phyloP scores from a whole-genome alignment of 2,888 invertebrate genomes.

The Galerucella nymphaeae region DNA sequence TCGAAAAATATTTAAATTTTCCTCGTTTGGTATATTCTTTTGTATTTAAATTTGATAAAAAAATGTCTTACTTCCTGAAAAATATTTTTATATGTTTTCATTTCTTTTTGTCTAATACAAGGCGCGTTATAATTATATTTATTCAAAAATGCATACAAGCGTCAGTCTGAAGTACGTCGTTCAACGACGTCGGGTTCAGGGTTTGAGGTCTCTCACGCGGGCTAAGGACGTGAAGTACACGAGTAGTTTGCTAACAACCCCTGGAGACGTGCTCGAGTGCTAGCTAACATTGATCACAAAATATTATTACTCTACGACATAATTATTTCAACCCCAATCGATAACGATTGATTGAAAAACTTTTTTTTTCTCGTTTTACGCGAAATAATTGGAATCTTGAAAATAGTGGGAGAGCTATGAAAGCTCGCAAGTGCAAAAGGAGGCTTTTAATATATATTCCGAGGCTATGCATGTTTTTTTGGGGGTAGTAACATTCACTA shows the following conservation, averaged over 20 bases:
- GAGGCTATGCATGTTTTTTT: too few species aligned
- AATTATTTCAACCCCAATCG: slow-evolving; percentile 12
- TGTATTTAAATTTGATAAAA: too few species aligned
- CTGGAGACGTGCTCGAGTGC: slow-evolving; percentile 54
- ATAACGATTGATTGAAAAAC: background rate
- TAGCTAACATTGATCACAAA: slow-evolving; percentile 43
- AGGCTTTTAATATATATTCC: too few species aligned
- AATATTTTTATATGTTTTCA: too few species aligned
- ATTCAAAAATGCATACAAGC: slow-evolving; percentile 48
- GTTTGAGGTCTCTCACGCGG: slow-evolving; percentile 50
- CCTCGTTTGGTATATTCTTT: too few species aligned
- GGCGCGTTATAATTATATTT: slow-evolving; percentile 52
- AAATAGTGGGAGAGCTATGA: too few species aligned
- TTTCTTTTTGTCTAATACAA: slow-evolving; percentile 21
- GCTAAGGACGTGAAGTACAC: slow-evolving; percentile 37
- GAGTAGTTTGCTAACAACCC: slow-evolving; percentile 52
- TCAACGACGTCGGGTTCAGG: slow-evolving; percentile 44
- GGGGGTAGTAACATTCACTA: too few species aligned
- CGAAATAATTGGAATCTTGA: background rate
- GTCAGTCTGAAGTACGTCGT: slow-evolving; percentile 44
- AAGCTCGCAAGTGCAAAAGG: too few species aligned
- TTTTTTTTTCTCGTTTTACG: background rate
- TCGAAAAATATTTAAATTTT: too few species aligned
- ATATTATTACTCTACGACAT: slow-evolving; percentile 37
- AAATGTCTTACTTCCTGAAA: too few species aligned